Conservation (phyloP, 2,113 vertebrate genomes). For the Heliornis fulica region DNA sequence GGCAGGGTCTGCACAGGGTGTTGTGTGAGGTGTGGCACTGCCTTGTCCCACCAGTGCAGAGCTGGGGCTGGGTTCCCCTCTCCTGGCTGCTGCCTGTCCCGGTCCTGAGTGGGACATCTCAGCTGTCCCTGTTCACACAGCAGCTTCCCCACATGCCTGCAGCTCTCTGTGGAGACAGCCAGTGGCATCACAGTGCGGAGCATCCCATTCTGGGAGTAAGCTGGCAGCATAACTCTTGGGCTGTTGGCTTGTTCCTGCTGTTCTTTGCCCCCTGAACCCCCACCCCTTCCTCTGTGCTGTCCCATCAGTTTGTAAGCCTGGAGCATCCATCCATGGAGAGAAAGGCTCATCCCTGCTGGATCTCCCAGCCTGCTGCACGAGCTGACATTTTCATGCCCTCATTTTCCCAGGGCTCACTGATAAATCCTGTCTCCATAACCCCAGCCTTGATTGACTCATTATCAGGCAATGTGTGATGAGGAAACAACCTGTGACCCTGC, state of each 20-base stretch:
- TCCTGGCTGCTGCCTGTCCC: background rate
- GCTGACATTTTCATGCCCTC: background rate
- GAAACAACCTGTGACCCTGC: conserved; percentile 49
- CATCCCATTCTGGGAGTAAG: rapidly evolving
- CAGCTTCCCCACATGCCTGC: rapidly evolving
- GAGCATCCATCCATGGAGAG: background rate
- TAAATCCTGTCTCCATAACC: conserved; percentile 7
- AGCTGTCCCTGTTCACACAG: rapidly evolving
- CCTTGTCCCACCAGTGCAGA: too few relatives aligned
- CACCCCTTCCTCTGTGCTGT: background rate
- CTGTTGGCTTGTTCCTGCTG: rapidly evolving
- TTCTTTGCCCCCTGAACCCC: background rate
- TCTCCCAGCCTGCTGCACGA: background rate
- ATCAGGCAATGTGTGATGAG: background rate
- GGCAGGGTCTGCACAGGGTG: background rate
- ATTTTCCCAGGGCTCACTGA: conserved; percentile 42
- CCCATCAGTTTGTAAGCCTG: background rate
- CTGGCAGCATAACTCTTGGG: background rate
- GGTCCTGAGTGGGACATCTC: background rate
- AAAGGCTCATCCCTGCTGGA: background rate
- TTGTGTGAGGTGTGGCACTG: rapidly evolving
- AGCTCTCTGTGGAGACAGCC: rapidly evolving
- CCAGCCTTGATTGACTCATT: background rate
- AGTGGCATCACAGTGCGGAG: background rate
- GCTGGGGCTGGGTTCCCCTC: background rate